Percentiles rank a stretch among this genome's conserved stretches.
Conservation (phyloP, 1,140 invertebrate genomes). For the Polyergus mexicanus region DNA sequence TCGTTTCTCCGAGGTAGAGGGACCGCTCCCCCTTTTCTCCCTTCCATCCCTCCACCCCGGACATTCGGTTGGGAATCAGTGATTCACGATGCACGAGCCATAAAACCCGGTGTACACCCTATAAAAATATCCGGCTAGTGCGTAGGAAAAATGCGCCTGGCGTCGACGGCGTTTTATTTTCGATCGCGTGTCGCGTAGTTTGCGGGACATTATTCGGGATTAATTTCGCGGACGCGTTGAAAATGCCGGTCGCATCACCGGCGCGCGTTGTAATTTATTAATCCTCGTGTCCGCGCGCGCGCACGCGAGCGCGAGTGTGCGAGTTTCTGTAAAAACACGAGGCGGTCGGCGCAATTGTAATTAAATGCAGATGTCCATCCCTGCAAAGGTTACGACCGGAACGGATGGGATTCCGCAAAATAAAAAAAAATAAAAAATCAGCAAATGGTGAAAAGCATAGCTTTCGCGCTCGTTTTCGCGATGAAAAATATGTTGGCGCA, state of each 20-base stretch:
- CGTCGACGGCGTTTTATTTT: conserved; percentile 61
- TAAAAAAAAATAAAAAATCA: conserved; percentile 9
- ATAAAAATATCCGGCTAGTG: conserved; percentile 67
- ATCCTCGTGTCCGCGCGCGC: conserved; percentile 7
- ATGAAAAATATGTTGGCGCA: conserved; percentile 17
- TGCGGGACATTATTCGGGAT: conserved; percentile 71
- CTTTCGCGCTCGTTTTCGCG: conserved; percentile 1
- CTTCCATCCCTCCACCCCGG: background rate
- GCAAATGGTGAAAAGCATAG: background rate
- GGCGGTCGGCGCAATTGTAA: conserved; percentile 41
- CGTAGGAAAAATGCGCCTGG: conserved; percentile 19
- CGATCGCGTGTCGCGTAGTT: conserved; percentile 61
- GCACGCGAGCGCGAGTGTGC: background rate
- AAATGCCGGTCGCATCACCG: conserved; percentile 57
- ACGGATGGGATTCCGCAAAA: conserved; percentile 32
- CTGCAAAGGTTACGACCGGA: conserved; percentile 48
- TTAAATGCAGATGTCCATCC: conserved; percentile 48
- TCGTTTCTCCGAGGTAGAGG: conserved; percentile 36
- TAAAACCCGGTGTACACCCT: conserved; percentile 64
- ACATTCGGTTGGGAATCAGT: conserved; percentile 62
- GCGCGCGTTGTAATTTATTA: conserved; percentile 70
- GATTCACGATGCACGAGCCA: conserved; percentile 64
- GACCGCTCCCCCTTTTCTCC: too few relatives aligned
- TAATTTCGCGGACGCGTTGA: conserved; percentile 64
- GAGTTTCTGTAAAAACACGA: conserved; percentile 36